A percentile compares a stretch with the other conserved stretches of the same genome.
Evolutionary conservation across 2,797 vertebrate genomes (phyloP).

Genomic region (Rhinophrynus dorsalis): DNA sequence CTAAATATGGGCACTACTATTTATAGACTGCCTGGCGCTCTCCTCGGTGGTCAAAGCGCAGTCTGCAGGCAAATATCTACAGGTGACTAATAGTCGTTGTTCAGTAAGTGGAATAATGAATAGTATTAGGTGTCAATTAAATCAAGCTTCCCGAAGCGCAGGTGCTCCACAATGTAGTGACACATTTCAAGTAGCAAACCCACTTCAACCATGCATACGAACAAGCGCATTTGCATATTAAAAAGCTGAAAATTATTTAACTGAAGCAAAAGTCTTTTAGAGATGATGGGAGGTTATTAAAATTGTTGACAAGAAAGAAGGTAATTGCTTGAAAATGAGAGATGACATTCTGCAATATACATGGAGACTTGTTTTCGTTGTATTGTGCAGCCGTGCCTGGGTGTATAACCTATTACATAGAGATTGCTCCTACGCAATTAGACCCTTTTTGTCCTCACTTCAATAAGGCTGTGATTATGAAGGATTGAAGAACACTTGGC

Average conservation of each 20-base stretch:
- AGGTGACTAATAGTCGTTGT: conserved; percentile 97
- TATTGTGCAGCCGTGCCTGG: conserved; percentile 97
- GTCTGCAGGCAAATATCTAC: conserved; percentile 81
- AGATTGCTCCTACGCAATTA: conserved; percentile 99
- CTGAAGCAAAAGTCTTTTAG: conserved; percentile 92
- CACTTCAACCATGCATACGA: conserved; percentile 97
- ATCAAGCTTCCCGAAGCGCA: conserved; percentile 93
- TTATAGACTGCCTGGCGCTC: conserved; percentile 87
- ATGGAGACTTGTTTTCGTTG: conserved; percentile 87
- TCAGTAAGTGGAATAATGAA: conserved; percentile 99
- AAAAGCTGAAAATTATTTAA: conserved; percentile 98
- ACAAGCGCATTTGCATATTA: conserved; percentile 96
- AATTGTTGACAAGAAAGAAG: conserved; percentile 98
- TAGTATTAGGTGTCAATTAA: conserved; percentile 98
- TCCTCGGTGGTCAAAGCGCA: conserved; percentile 81
- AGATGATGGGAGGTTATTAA: conserved; percentile 99
- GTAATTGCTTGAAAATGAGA: conserved; percentile 99
- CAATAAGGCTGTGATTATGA: conserved; percentile 99
- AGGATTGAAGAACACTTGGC: conserved; percentile 98
- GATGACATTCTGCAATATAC: conserved; percentile 94
- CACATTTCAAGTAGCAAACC: conserved; percentile 91
- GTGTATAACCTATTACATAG: conserved; percentile 99
- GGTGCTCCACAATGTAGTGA: conserved; percentile 95
- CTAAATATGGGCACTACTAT: conserved; percentile 82
- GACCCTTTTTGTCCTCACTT: conserved; percentile 99